Base-by-base conservation (phyloP, 1,140 invertebrate genomes). In the Zaprionus lachaisei region DNA sequence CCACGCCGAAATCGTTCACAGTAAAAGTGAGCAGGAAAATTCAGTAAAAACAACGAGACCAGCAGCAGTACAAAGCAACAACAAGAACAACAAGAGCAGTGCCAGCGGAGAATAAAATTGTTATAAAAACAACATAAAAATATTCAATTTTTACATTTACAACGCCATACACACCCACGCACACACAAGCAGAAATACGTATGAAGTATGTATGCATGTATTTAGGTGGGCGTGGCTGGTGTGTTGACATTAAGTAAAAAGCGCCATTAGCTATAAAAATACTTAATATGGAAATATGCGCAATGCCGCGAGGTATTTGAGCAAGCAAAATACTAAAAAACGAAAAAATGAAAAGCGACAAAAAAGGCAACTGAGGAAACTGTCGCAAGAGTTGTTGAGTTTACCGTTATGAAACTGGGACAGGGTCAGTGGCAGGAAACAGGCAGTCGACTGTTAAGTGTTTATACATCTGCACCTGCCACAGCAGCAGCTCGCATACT, bases 191-290 rank as follows among this genome's bases (percentile, higher is more conserved):
- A 24, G 2, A 68, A 12, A 58, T 38, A 31, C 37, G 6, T 41
- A 55, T 38, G 20, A 55, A n/a, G 26, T n/a, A 7, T 66, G 49
- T 66, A 17, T 12, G n/a, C 26, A 37, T 51, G 26, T 14, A 17
- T 55, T 17, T 47, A 49, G 28, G 17, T 38, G 57, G 37, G n/a
- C 65, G 60, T 78, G 64, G 61, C 55, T 14, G 75, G 77, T 83
- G 72, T 89, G 84, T 89, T 89, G 74, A 81, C 77, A 83, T 87
- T 89, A 84, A 89, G 83, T 86, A 83, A 89, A 87, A 87, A 87
- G 84, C 71, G 78, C 84, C 84, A 87, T 87, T 87, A 87, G 84
- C 84, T 89, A 87, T 89, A 89, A 87, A 87, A 87, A 87, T 87
- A 87, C 84, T 87, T 89, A 89, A 87, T 79, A 89, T 84, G 84